phyloP scores from a whole-genome alignment of 2,797 vertebrate genomes.

The Pempheris klunzingeri region DNA sequence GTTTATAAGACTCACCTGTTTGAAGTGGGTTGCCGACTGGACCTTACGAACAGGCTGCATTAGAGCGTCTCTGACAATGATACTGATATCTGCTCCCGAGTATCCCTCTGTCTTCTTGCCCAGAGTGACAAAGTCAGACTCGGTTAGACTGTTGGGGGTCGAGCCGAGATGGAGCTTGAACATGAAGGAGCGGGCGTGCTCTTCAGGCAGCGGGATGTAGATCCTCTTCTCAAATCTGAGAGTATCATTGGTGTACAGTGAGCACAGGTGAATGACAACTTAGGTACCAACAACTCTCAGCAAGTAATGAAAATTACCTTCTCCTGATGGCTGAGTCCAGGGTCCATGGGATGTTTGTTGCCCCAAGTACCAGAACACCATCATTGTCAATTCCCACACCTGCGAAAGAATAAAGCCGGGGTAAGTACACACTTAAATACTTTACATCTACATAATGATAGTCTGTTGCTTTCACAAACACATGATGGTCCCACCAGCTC shows the following conservation, averaged over 20 bases:
- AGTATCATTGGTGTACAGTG: conserved; percentile 25
- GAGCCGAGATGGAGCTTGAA: conserved; percentile 95
- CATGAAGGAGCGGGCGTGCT: conserved; percentile 94
- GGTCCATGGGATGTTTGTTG: conserved; percentile 99
- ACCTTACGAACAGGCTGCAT: conserved; percentile 99
- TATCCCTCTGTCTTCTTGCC: conserved; percentile 94
- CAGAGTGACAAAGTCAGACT: conserved; percentile 90
- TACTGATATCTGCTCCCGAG: conserved; percentile 95
- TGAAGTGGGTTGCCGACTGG: conserved; percentile 98
- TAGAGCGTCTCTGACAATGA: conserved; percentile 96
- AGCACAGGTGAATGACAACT: conserved; percentile 29
- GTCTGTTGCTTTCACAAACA: not conserved
- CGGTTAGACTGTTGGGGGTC: conserved; percentile 88
- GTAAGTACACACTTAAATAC: conserved; percentile 3
- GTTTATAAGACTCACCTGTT: conserved; percentile 84
- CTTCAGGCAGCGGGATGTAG: conserved; percentile 97
- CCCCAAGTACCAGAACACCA: conserved; percentile 97
- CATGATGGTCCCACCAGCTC: not conserved
- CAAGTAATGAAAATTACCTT: conserved; percentile 82
- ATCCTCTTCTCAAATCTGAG: conserved; percentile 99
- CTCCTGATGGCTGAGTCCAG: conserved; percentile 98
- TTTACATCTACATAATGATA: not conserved
- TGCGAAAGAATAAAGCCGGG: conserved; percentile 60
- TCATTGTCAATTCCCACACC: conserved; percentile 97
- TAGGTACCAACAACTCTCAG: not conserved